A percentile compares a stretch with the other conserved stretches of the same genome.
These are phyloP conservation scores for Rhynchophorus ferrugineus DNA, from an alignment of 1,140 invertebrate genomes.

Conservation along the genomic window DNA sequence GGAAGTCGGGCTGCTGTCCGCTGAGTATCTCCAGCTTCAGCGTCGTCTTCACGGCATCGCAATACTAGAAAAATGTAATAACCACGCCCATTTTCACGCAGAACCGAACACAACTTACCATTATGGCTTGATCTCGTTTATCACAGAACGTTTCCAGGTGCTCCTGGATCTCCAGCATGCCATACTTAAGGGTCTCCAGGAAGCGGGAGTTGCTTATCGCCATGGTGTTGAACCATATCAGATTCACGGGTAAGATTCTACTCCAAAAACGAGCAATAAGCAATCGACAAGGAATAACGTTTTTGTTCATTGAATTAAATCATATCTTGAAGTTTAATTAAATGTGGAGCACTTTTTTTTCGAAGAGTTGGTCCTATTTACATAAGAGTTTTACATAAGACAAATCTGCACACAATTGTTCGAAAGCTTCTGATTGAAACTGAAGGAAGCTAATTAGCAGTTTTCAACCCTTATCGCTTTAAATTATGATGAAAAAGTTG, in stretches of 20 bases:
- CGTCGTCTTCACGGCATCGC: conserved; percentile 57
- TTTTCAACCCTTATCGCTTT: too few relatives aligned
- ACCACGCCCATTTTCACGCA: neutral
- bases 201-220: conserved; percentile 56
- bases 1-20: conserved; percentile 51
- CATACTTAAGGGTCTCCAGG: conserved; percentile 74
- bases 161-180: conserved; percentile 89
- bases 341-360: too few relatives aligned
- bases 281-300: neutral
- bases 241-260: conserved; percentile 33
- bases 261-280: neutral
- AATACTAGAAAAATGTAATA: conserved; percentile 31
- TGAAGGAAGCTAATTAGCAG: too few relatives aligned
- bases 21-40: conserved; percentile 65
- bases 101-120: conserved; percentile 51
- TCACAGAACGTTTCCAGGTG: conserved; percentile 92
- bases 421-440: too few relatives aligned
- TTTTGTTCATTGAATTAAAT: too few relatives aligned
- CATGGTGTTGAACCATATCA: conserved; percentile 64
- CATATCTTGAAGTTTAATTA: too few relatives aligned
- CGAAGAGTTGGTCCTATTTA: too few relatives aligned
- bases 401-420: too few relatives aligned
- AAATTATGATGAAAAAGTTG: too few relatives aligned
- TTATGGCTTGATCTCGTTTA: conserved; percentile 79
- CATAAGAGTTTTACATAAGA: too few relatives aligned